phyloP scores from a whole-genome alignment of 1,140 invertebrate genomes.

The Cataglyphis hispanica region DNA sequence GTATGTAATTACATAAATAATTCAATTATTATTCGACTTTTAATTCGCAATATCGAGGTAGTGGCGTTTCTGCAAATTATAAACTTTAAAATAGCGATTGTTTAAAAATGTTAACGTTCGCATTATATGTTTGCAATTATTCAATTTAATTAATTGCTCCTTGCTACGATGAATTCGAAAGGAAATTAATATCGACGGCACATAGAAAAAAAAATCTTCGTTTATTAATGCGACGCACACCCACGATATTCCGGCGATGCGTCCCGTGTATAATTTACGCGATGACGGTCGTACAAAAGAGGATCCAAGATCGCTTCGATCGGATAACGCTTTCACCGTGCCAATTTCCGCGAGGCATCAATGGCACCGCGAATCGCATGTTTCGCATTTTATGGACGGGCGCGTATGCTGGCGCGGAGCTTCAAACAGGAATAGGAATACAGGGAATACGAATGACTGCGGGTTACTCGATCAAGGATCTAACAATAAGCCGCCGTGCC shows the following conservation, averaged over 20 bases:
- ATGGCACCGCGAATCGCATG: constrained; percentile 38
- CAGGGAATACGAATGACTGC: constrained; percentile 49
- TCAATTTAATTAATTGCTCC: not conserved
- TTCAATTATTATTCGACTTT: not conserved
- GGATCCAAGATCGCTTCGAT: constrained; percentile 55
- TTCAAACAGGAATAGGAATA: constrained; percentile 19
- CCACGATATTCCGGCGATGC: constrained; percentile 27
- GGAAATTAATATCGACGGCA: not conserved
- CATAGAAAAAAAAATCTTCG: not conserved
- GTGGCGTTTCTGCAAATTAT: not conserved
- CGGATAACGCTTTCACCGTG: constrained; percentile 61
- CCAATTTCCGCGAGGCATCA: constrained; percentile 55
- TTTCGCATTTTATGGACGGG: constrained; percentile 52
- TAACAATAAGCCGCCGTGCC: constrained; percentile 16
- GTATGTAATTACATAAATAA: not conserved
- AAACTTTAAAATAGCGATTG: not conserved
- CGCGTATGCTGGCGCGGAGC: constrained; percentile 9
- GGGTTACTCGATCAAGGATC: constrained; percentile 66
- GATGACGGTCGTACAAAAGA: constrained; percentile 18
- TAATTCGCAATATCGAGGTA: not conserved
- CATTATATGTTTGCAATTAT: not conserved
- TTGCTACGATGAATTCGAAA: not conserved
- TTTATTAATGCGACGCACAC: constrained; percentile 22
- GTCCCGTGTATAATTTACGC: constrained; percentile 30
- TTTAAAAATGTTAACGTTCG: not conserved